Evolutionary conservation across 1,140 invertebrate genomes (phyloP).

Genomic region (Macrocentrus cingulum): DNA sequence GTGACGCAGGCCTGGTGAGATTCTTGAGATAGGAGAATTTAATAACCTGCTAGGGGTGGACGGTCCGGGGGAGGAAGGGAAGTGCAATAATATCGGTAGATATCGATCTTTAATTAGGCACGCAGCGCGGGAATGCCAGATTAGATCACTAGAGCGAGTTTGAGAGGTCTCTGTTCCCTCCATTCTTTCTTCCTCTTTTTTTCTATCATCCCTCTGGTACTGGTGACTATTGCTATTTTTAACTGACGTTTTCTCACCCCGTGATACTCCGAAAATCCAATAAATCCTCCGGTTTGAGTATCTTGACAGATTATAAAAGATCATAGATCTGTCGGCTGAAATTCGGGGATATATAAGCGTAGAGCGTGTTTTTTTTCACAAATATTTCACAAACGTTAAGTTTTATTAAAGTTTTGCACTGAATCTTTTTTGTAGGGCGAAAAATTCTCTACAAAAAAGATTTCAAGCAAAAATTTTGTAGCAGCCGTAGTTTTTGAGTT

Average conservation of each 20-base stretch:
- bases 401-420: too few relatives aligned
- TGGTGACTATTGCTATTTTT: conserved; percentile 16
- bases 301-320: too few relatives aligned
- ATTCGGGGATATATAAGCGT: too few relatives aligned
- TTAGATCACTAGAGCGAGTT: conserved; percentile 52
- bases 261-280: conserved; percentile 10
- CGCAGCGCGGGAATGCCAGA: conserved; percentile 56
- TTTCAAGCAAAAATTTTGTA: too few relatives aligned
- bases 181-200: conserved; percentile 1
- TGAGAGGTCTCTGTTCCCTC: conserved; percentile 18
- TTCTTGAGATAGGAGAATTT: conserved; percentile 57
- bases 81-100: conserved; percentile 58
- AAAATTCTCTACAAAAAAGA: too few relatives aligned
- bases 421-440: too few relatives aligned
- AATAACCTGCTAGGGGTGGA: conserved; percentile 54
- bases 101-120: conserved; percentile 62
- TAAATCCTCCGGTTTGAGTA: conserved; percentile 10
- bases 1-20: conserved; percentile 49
- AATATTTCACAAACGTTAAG: too few relatives aligned
- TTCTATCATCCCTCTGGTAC: not conserved
- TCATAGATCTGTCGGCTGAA: too few relatives aligned
- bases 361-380: too few relatives aligned
- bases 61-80: conserved; percentile 13
- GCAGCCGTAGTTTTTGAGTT: too few relatives aligned
- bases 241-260: conserved; percentile 10